phyloP scores from a whole-genome alignment of 2,888 invertebrate species.

The Heliconius ethilla region DNA sequence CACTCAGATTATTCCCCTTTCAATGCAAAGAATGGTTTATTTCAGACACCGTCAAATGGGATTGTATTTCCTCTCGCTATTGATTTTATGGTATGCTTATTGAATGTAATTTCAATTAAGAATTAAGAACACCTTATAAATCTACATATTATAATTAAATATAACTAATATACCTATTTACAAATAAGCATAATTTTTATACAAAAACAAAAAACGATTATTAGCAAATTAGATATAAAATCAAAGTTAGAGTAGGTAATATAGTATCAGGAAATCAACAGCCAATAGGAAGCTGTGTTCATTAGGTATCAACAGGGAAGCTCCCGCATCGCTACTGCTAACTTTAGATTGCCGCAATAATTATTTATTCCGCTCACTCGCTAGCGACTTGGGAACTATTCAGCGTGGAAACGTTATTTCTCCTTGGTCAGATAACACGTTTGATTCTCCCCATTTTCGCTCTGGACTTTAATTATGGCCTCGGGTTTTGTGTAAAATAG shows the following conservation, averaged over 20 bases:
- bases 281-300: constrained; percentile 65
- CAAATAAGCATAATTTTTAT: not conserved
- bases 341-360: constrained; percentile 78
- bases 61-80: constrained; percentile 78
- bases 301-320: constrained; percentile 64
- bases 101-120: constrained; percentile 26
- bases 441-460: constrained; percentile 79
- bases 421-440: constrained; percentile 81
- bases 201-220: not conserved
- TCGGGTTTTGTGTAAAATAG: constrained; percentile 81
- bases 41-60: constrained; percentile 80
- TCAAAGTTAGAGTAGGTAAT: constrained; percentile 9
- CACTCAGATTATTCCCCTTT: constrained; percentile 81
- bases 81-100: constrained; percentile 64
- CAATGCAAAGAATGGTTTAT: constrained; percentile 81
- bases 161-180: not conserved
- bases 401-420: constrained; percentile 80
- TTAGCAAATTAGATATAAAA: not conserved
- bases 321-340: constrained; percentile 61
- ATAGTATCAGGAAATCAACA: constrained; percentile 36
- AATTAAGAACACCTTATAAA: constrained; percentile 20
- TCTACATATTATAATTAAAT: not conserved
- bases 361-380: constrained; percentile 82
- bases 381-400: constrained; percentile 75
- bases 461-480: constrained; percentile 80